A percentile compares a stretch with the other conserved stretches of the same genome.
Conservation (phyloP, 2,888 invertebrate genomes). For the Pelosia muscerda region DNA sequence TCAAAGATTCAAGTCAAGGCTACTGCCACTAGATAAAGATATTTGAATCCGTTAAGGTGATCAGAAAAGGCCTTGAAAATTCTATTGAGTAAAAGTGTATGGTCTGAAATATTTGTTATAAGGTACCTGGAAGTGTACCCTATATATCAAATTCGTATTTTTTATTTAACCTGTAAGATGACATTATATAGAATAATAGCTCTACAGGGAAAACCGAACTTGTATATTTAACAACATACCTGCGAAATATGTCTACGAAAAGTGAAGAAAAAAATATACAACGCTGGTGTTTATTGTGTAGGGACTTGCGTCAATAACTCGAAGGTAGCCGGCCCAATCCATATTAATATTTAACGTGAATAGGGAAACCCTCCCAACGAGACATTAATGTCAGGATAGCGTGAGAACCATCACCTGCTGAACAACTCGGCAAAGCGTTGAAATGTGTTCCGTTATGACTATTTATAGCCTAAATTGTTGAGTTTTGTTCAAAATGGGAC, state of each 20-base stretch:
- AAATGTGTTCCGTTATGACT: constrained; percentile 27
- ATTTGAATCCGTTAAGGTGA: not conserved
- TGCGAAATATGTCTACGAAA: constrained; percentile 29
- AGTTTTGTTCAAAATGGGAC: constrained; percentile 12
- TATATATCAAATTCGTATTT: constrained; percentile 2
- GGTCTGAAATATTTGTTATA: not conserved
- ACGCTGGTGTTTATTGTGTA: constrained; percentile 30
- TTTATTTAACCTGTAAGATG: not conserved
- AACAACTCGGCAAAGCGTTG: constrained; percentile 25
- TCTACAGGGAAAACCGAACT: not conserved
- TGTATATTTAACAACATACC: constrained; percentile 18
- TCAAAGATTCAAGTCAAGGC: not conserved
- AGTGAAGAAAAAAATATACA: constrained; percentile 34
- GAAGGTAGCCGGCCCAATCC: constrained; percentile 49
- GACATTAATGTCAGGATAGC: constrained; percentile 66
- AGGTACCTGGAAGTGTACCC: not conserved
- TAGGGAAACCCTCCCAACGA: constrained; percentile 65
- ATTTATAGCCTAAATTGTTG: constrained; percentile 18
- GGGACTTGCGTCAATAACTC: constrained; percentile 45
- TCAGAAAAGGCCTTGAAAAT: not conserved
- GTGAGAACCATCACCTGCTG: constrained; percentile 71
- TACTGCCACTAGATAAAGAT: not conserved
- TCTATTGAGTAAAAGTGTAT: not conserved
- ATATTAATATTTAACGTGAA: constrained; percentile 74
- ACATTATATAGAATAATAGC: not conserved